phyloP scores from a whole-genome alignment of 2,113 vertebrate species.

The Eretmochelys imbricata region DNA sequence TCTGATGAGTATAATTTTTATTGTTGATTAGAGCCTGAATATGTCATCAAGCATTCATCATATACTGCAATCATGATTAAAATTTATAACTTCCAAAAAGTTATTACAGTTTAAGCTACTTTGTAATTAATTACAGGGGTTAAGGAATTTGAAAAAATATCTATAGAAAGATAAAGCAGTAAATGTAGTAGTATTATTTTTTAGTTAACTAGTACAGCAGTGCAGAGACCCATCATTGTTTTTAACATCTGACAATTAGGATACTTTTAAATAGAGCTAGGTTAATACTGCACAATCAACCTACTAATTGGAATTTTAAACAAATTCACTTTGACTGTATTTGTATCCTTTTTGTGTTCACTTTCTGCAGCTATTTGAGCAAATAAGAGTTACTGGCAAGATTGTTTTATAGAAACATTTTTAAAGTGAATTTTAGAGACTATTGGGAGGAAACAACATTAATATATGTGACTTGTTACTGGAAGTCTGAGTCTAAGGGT shows the following conservation, averaged over 20 bases:
- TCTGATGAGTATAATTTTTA: neutral
- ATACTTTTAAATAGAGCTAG: neutral
- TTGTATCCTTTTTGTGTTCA: neutral
- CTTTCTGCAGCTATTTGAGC: neutral
- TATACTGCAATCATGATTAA: neutral
- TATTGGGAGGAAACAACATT: neutral
- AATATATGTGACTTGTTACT: neutral
- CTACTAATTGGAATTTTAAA: neutral
- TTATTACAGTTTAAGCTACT: neutral
- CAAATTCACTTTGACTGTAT: neutral
- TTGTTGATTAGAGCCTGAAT: neutral
- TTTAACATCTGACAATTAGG: neutral
- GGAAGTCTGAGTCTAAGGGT: neutral
- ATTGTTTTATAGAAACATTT: neutral
- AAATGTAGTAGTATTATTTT: neutral
- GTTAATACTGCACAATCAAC: neutral
- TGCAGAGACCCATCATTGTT: neutral
- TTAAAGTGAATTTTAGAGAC: neutral
- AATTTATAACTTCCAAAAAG: neutral
- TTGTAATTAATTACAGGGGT: neutral
- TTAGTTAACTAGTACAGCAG: neutral
- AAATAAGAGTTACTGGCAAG: neutral
- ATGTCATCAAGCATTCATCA: neutral
- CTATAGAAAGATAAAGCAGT: neutral
- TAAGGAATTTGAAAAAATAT: neutral